Evolutionary conservation across 2,113 vertebrate species (phyloP).

Genomic region (Callospermophilus lateralis): DNA sequence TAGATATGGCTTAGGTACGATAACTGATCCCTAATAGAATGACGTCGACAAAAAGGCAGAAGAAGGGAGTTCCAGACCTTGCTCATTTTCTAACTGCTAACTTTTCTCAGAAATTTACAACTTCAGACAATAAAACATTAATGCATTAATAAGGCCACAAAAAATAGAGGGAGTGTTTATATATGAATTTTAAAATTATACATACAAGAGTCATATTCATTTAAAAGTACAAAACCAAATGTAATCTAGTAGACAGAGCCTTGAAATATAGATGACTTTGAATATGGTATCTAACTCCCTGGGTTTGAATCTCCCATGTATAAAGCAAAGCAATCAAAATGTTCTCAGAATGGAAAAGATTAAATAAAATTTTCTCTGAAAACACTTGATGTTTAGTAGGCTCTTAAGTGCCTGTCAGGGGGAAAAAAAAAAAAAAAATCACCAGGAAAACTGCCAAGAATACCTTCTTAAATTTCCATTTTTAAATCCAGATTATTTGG

Average conservation of each 20-base stretch:
- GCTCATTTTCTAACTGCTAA: background rate
- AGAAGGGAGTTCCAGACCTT: background rate
- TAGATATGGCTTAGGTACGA: background rate
- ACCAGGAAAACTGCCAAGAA: slow-evolving; percentile 15
- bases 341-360: slow-evolving; percentile 8
- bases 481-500: background rate
- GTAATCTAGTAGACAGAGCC: background rate
- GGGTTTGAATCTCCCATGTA: background rate
- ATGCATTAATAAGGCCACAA: background rate
- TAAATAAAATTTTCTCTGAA: slow-evolving; percentile 19
- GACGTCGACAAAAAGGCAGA: background rate
- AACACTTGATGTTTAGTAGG: background rate
- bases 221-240: background rate
- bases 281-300: background rate
- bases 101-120: background rate
- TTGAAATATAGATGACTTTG: background rate
- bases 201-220: background rate
- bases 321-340: slow-evolving; percentile 27
- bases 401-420: background rate
- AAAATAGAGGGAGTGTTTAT: background rate
- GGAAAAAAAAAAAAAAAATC: background rate
- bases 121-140: slow-evolving; percentile 34
- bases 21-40: background rate
- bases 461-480: slow-evolving; percentile 26
- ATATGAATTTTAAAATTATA: background rate